Conservation (phyloP, 1,140 invertebrate species). For the Ceratina japonica region DNA sequence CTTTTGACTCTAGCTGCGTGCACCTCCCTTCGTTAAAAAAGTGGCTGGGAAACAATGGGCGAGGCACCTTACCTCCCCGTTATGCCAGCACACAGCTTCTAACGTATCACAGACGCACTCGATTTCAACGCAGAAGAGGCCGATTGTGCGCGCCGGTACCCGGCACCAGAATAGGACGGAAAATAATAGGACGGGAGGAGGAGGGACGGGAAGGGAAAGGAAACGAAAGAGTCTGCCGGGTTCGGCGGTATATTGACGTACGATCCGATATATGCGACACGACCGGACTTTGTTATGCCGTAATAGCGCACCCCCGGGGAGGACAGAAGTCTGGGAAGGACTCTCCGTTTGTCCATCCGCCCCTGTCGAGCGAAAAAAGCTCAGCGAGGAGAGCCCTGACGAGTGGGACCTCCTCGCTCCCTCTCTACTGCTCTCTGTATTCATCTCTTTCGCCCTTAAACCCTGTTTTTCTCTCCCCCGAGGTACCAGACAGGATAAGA, state of each 20-base stretch:
- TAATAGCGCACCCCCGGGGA: conserved; percentile 69
- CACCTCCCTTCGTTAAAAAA: conserved; percentile 53
- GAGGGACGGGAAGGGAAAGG: conserved; percentile 18
- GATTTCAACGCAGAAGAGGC: conserved; percentile 52
- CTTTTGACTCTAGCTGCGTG: no score
- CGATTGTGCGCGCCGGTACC: conserved; percentile 31
- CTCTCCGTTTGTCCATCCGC: conserved; percentile 64
- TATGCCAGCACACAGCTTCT: conserved; percentile 25
- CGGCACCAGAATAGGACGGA: no score
- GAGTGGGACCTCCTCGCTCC: not conserved
- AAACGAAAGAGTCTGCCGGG: conserved; percentile 43
- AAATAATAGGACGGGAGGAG: conserved; percentile 19
- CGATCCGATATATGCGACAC: conserved; percentile 72
- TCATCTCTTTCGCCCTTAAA: conserved; percentile 44
- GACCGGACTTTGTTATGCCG: conserved; percentile 76
- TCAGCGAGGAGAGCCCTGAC: conserved; percentile 58
- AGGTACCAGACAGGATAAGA: conserved; percentile 44
- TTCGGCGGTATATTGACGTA: conserved; percentile 70
- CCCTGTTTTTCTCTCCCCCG: conserved; percentile 67
- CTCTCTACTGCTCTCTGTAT: conserved; percentile 39
- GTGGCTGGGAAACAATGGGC: conserved; percentile 55
- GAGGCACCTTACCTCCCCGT: conserved; percentile 27
- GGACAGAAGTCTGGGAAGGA: conserved; percentile 71
- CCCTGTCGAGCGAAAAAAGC: conserved; percentile 65
- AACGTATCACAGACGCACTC: conserved; percentile 51